Evolutionary conservation across 1,140 invertebrate genomes (phyloP), one percentile per base, ranked within the genome.

Genomic region (Aphis gossypii): DNA sequence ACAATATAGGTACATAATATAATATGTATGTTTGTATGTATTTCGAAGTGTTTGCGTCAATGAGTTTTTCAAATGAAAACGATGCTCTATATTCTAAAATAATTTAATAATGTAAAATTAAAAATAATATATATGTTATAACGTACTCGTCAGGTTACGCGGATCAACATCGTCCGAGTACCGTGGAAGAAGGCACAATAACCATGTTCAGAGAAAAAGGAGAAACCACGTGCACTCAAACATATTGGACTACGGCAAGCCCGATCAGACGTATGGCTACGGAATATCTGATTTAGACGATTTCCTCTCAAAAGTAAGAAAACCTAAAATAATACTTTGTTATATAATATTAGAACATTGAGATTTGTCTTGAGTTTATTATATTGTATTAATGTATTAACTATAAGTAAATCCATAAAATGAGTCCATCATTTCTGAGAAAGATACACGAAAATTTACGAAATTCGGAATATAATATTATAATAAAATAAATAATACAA

Each of bases 241-340:
- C 95, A 94, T 94, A 95, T 14, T 94, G 94, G 38, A 95, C 95
- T 82, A 95, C 94, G 82, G 89, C 94, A 20, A 95, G 95, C 94
- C 94, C 94, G 30, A 94, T 0, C 95, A 94, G 56, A 94, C 94
- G 93, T 97, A 97, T 94, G 97, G 97, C 51, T 97, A 97, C 94
- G 97, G 97, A 94, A 97, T 97, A 46, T 95, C 96, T 88, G 97
- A 98, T 95, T 96, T 97, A 56, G 97, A 97, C 94, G 96, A 96
- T 51, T 97, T 97, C 95, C 95, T 98, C 18, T 96, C 96, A 4
- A 97, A 97, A 96, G 97, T 97, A 95, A 95, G 9, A 68, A 14
- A 4, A n/a, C 30, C 11, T 68, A n/a, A 68, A n/a, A 68, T 68
- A 60, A 30, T 11, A 60, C 0, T 30, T 30, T 60, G 3, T 2